Conservation (phyloP, 2,113 vertebrate genomes). For the Aegithalos caudatus region DNA sequence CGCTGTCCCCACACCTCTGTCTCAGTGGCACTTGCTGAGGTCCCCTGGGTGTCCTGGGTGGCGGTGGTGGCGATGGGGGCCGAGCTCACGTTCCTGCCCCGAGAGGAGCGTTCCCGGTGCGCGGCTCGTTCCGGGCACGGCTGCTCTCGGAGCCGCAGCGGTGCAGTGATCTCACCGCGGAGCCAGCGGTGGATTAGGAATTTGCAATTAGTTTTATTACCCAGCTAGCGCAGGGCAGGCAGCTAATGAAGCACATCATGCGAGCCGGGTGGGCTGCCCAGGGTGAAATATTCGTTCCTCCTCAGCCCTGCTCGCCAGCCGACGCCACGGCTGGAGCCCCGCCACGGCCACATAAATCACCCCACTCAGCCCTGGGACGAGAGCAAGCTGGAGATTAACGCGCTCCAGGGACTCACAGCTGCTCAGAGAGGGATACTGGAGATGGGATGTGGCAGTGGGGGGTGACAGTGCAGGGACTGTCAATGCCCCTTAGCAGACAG, state of each 20-base stretch:
- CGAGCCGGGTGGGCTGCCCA: background rate
- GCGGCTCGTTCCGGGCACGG: rapidly evolving
- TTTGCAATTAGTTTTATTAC: constrained; percentile 48
- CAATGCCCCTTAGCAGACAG: background rate
- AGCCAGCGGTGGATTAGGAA: background rate
- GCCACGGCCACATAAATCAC: background rate
- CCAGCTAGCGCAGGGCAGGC: background rate
- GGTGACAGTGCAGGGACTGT: background rate
- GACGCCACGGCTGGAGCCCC: background rate
- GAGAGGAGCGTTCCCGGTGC: background rate
- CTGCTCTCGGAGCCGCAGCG: background rate
- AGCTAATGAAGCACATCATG: constrained; percentile 37
- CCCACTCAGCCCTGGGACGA: rapidly evolving
- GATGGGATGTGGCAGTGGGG: background rate
- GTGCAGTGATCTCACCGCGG: background rate
- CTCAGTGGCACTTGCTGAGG: background rate
- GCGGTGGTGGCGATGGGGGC: rapidly evolving
- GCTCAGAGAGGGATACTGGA: background rate
- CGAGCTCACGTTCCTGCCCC: background rate
- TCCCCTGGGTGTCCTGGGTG: background rate
- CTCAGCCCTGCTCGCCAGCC: background rate
- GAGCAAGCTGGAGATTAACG: background rate
- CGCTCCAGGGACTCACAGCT: background rate
- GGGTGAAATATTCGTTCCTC: background rate
- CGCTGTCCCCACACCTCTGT: rapidly evolving